Evolutionary conservation across 1,140 invertebrate species (phyloP).

Genomic region (Halictus rubicundus): DNA sequence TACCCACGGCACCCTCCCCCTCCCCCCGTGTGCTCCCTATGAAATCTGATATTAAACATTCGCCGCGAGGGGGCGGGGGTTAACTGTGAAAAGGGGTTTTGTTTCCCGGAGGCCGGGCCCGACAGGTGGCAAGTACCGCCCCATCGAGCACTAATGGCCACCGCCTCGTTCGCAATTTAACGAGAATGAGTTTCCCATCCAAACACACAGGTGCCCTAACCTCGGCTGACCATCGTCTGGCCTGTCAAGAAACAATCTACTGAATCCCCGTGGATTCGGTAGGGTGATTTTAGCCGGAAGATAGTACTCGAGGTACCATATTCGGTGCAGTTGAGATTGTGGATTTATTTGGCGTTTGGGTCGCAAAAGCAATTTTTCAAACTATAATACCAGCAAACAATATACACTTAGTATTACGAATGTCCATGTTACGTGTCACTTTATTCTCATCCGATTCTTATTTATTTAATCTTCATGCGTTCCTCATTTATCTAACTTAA

Average conservation of each 20-base stretch:
- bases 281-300: too few species aligned
- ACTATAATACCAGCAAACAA: too few species aligned
- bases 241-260: not conserved
- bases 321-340: too few species aligned
- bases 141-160: constrained; percentile 3
- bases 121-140: constrained; percentile 5
- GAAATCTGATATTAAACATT: constrained; percentile 81
- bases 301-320: too few species aligned
- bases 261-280: not conserved
- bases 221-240: constrained; percentile 4
- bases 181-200: constrained; percentile 33
- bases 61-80: constrained; percentile 65
- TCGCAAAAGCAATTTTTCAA: too few species aligned
- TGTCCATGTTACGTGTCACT: too few species aligned
- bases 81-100: constrained; percentile 70
- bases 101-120: constrained; percentile 47
- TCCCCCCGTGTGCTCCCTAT: constrained; percentile 60
- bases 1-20: too few species aligned
- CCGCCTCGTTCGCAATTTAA: constrained; percentile 9
- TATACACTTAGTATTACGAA: too few species aligned
- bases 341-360: too few species aligned
- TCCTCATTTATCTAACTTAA: too few species aligned
- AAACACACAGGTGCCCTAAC: constrained; percentile 13
- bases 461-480: too few species aligned
- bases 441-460: too few species aligned